Base-by-base conservation (phyloP, 53 echinoderm and acorn worm species). In the Holothuria leucospilota region DNA sequence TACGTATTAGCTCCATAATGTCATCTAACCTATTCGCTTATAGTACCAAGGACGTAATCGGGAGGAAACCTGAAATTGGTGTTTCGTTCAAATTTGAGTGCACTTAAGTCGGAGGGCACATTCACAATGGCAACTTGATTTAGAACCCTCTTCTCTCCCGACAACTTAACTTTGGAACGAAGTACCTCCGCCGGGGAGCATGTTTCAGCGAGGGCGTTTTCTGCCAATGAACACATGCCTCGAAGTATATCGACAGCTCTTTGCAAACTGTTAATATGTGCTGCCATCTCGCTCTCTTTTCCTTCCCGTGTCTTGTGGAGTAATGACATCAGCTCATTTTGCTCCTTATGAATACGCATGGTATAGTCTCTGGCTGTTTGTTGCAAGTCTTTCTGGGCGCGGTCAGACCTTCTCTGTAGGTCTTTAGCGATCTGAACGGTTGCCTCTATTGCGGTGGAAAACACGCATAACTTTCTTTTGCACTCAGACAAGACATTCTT, bases 281-380 rank as follows among this genome's bases (percentile, higher is more conserved):
- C 95, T n/a, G 95, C 95, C 95, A 95, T 95, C 68, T 95, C 95
- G 25, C 95, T 89, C 46, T 95, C 95, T 70, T 95, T 95, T 28
- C 88, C 92, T 67, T 95, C 95, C 78, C 92, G 90, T 62, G 82
- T 91, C 82, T 95, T 95, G 85, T 95, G 95, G 5, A 95, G 89
- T 61, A 88, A 85, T 83, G 68, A 89, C 84, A 95, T 95, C 60
- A 95, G 84, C 13, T 90, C 90, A 11, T 83, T 67, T 59, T 95
- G 95, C 52, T 95, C 95, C 27, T 69, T 78, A 25, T 95, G 92
- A 3, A 95, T 87, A 28, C 84, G 77, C 26, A 84, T 86, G 5
- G 90, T 77, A 40, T 62, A 91, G 24, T 95, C 95, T 41, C 91
- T 88, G 39, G 91, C 88, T 13, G 89, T 88, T 42, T 90, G 88